These are phyloP conservation scores for Himalopsyche kuldschensis DNA, from an alignment of 2,888 invertebrate species.

Conservation along the genomic window DNA sequence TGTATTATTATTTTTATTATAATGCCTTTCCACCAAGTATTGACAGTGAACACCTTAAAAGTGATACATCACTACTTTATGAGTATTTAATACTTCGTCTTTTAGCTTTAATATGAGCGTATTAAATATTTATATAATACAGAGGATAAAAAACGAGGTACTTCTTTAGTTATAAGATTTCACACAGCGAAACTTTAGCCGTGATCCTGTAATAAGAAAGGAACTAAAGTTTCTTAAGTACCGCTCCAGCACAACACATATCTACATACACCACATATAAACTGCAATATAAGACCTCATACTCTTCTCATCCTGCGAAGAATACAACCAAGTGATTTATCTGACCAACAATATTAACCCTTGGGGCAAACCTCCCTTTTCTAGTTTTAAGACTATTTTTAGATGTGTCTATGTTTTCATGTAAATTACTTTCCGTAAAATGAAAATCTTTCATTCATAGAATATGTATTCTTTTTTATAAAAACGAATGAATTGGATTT, in stretches of 20 bases:
- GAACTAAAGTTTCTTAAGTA: background rate
- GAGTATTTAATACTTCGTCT: too few species aligned
- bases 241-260: background rate
- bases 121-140: background rate
- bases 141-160: background rate
- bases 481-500: too few species aligned
- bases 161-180: background rate
- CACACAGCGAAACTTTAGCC: background rate
- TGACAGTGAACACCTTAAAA: too few species aligned
- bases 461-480: too few species aligned
- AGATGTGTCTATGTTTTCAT: background rate
- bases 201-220: background rate
- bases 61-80: too few species aligned
- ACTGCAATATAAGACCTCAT: background rate
- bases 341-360: background rate
- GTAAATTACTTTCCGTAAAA: background rate
- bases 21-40: too few species aligned
- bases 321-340: background rate
- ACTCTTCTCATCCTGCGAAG: background rate
- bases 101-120: too few species aligned
- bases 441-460: too few species aligned
- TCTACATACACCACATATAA: background rate
- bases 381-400: background rate
- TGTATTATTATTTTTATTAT: too few species aligned
- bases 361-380: background rate